Evolutionary conservation across 2,113 vertebrate genomes (phyloP), one percentile per base, ranked within the genome.

Genomic region (Ameiurus melas): DNA sequence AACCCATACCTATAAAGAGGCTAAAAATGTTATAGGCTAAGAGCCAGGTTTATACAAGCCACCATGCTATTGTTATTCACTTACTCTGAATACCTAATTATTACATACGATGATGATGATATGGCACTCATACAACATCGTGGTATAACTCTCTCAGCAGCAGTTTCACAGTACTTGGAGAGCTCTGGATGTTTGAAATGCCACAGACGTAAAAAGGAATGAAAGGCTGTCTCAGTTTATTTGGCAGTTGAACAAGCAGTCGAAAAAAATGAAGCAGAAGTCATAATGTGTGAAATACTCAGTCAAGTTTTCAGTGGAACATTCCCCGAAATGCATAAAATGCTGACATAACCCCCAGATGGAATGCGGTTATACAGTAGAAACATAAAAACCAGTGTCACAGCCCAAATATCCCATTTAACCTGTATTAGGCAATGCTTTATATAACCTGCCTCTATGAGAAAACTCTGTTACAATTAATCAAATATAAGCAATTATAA

Each of bases 261-360:
- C 27, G 71, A 22, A 66, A 33, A 33, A 82, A 89, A 86, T 70
- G 62, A 51, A 39, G 51, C 86, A 70, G 5, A 88, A 86, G 92
- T 88, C 14, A 51, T 77, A 16, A 86, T 91, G 91, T 86, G 75
- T 91, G 53, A 93, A 90, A 71, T 90, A 90, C 91, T 91, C 79
- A 36, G 36, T 36, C 36, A 78, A 83, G 83, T 88, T 81, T 85
- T 81, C 60, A 80, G 83, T 77, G 86, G 82, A 90, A 90, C 87
- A 92, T 90, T 89, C 89, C 36, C 47, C n/a, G 14, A 87, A 86
- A 55, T 71, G 36, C 91, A 88, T 90, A 47, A 68, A 53, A 22
- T 47, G 13, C 58, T 73, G 84, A 90, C 80, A 83, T 85, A 14
- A 91, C 85, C 70, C 70, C 88, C 20, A 85, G 68, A 43, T 7